Evolutionary conservation across 2,113 vertebrate species (phyloP).

Genomic region (Dipodomys merriami): DNA sequence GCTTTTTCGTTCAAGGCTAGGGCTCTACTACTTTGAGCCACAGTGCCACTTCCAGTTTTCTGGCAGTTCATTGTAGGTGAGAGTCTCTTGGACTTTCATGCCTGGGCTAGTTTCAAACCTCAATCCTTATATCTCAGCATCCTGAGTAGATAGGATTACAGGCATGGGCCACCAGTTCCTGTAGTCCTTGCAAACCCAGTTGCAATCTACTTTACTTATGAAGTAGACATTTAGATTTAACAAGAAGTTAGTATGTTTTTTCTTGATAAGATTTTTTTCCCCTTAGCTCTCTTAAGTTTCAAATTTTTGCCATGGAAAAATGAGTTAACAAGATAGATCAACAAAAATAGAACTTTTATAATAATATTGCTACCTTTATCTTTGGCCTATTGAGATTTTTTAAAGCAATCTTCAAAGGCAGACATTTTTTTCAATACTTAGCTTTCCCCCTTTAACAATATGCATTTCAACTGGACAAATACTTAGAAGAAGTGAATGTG

Average conservation of each 20-base stretch:
- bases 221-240: slow-evolving; percentile 58
- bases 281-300: slow-evolving; percentile 36
- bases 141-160: too few relatives aligned
- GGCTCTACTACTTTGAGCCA: too few relatives aligned
- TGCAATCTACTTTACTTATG: slow-evolving; percentile 29
- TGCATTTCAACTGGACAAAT: slow-evolving; percentile 20
- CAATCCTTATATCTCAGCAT: too few relatives aligned
- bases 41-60: too few relatives aligned
- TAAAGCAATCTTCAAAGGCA: slow-evolving; percentile 45
- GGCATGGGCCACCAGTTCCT: too few relatives aligned
- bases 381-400: slow-evolving; percentile 32
- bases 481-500: slow-evolving; percentile 28
- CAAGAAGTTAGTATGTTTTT: slow-evolving; percentile 34
- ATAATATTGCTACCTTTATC: slow-evolving; percentile 1
- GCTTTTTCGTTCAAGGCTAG: too few relatives aligned
- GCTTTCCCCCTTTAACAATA: background rate
- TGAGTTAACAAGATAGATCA: slow-evolving; percentile 31
- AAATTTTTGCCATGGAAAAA: slow-evolving; percentile 17
- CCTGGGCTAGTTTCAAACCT: too few relatives aligned
- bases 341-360: slow-evolving; percentile 31
- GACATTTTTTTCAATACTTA: slow-evolving; percentile 2
- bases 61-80: too few relatives aligned
- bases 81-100: too few relatives aligned
- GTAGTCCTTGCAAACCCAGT: background rate
- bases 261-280: background rate